A percentile compares a stretch with the other conserved stretches of the same genome.
These are phyloP conservation scores for Phataginus tetradactyla DNA, from an alignment of 2,797 vertebrate genomes.

Conservation along the genomic window DNA sequence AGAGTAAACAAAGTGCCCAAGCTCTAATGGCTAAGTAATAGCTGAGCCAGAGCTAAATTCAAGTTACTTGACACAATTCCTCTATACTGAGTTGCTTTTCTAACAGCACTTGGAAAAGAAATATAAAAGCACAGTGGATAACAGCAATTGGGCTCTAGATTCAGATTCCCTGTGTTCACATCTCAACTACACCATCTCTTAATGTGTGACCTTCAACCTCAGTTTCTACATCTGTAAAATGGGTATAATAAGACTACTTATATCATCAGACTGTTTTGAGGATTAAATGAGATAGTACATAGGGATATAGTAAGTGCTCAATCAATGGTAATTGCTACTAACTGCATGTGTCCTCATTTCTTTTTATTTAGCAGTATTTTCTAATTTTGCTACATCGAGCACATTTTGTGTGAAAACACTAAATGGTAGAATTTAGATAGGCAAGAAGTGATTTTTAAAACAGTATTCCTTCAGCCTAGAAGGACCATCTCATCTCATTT, in stretches of 20 bases:
- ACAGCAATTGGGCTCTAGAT: not conserved
- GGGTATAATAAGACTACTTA: not conserved
- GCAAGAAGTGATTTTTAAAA: not conserved
- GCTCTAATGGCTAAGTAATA: not conserved
- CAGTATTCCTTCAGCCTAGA: not conserved
- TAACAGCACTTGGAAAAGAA: not conserved
- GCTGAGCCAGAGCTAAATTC: not conserved
- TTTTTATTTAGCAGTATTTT: not conserved
- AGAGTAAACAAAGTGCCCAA: not conserved
- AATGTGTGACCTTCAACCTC: not conserved
- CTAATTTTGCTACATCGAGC: not conserved
- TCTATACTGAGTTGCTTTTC: not conserved
- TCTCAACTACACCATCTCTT: not conserved
- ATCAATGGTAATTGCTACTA: not conserved
- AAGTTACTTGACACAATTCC: not conserved
- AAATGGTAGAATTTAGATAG: not conserved
- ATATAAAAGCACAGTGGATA: not conserved
- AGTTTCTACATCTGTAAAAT: not conserved
- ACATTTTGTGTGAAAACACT: not conserved
- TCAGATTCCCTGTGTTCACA: conserved; percentile 4
- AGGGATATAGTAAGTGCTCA: not conserved
- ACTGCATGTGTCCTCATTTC: not conserved
- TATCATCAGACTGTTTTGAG: not conserved
- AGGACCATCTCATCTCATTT: not conserved
- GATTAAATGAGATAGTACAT: conserved; percentile 14